A percentile compares a stretch with the other conserved stretches of the same genome.
These are phyloP conservation scores for Lasioglossum marginatum DNA, from an alignment of 2,888 invertebrate species.

Conservation along the genomic window DNA sequence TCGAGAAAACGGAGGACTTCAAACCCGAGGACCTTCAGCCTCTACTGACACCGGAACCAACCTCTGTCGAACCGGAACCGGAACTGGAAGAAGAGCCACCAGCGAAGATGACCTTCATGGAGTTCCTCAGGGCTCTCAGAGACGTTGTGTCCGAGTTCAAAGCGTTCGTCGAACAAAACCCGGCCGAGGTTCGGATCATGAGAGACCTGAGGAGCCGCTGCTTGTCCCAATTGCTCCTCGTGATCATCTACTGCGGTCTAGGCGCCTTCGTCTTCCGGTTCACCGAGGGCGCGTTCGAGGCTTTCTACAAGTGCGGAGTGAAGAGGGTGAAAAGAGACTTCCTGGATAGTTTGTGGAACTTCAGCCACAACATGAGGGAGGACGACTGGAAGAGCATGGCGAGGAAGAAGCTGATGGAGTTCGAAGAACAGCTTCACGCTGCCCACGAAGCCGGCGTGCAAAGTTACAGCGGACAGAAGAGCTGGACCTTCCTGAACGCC, in stretches of 20 bases:
- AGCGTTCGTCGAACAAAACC: constrained; percentile 85
- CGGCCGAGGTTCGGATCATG: constrained; percentile 86
- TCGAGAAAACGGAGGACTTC: constrained; percentile 59
- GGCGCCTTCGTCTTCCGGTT: constrained; percentile 93
- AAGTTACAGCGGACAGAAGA: constrained; percentile 92
- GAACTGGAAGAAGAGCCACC: constrained; percentile 55
- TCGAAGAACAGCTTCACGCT: constrained; percentile 93
- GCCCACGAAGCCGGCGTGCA: constrained; percentile 94
- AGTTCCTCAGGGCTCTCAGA: constrained; percentile 73
- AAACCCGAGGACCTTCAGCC: background rate
- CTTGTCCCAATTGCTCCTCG: constrained; percentile 88
- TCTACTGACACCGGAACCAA: background rate
- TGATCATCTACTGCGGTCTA: constrained; percentile 90
- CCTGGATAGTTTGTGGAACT: constrained; percentile 92
- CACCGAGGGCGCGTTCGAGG: constrained; percentile 94
- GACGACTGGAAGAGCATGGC: constrained; percentile 96
- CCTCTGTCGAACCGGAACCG: background rate
- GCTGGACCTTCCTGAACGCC: constrained; percentile 95
- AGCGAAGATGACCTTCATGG: constrained; percentile 70
- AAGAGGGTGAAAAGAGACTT: constrained; percentile 94
- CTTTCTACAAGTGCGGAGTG: constrained; percentile 94
- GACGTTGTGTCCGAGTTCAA: constrained; percentile 85
- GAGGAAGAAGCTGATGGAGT: constrained; percentile 91
- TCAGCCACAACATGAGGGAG: constrained; percentile 92
- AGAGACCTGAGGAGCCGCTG: constrained; percentile 88